phyloP scores from a whole-genome alignment of 1,140 invertebrate genomes.

The Neodiprion fabricii region DNA sequence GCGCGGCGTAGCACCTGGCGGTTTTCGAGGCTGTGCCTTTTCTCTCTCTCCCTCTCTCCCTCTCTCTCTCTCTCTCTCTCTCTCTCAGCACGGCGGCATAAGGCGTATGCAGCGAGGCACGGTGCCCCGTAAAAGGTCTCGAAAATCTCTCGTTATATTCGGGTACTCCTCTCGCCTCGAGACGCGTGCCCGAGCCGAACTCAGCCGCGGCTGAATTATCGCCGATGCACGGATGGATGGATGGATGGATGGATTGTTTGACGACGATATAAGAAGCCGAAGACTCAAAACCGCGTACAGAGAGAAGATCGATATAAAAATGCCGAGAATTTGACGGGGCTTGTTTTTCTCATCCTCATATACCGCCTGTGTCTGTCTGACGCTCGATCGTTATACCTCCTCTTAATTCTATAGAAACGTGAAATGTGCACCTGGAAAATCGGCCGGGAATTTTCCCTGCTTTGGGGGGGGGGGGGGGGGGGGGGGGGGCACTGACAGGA shows the following conservation, averaged over 20 bases:
- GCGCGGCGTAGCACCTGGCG: background rate
- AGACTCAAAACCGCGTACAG: background rate
- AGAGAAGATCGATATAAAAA: background rate
- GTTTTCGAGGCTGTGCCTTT: conserved; percentile 13
- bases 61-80: conserved; percentile 17
- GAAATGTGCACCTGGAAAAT: background rate
- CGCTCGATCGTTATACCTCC: background rate
- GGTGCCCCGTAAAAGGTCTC: background rate
- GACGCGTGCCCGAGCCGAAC: background rate
- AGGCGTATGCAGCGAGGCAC: background rate
- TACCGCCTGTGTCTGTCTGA: background rate
- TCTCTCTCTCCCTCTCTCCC: conserved; percentile 29
- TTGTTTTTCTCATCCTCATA: no score
- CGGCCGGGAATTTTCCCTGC: background rate
- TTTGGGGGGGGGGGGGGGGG: background rate
- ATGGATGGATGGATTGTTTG: background rate
- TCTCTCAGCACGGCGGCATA: background rate
- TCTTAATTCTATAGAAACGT: background rate
- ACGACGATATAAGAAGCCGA: background rate
- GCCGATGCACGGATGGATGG: background rate
- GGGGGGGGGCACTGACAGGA: background rate
- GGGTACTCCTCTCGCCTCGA: background rate
- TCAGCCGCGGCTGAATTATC: background rate
- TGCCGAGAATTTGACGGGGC: no score
- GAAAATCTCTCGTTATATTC: background rate